A percentile compares a stretch with the other conserved stretches of the same genome.
phyloP scores from a whole-genome alignment of 1,140 invertebrate genomes.

The Pinna nobilis region DNA sequence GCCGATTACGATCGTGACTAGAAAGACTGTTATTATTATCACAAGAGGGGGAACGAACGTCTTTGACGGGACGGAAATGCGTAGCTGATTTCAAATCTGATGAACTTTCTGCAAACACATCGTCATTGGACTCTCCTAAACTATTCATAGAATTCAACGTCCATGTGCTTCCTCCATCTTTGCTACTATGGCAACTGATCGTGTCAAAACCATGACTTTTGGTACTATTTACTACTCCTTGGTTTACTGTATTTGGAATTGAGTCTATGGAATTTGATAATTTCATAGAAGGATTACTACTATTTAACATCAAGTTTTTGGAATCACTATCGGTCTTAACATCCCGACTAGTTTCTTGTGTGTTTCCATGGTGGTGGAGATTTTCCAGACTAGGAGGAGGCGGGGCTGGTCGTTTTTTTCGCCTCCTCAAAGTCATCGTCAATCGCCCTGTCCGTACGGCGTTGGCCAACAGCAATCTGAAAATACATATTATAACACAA shows the following conservation, averaged over 20 bases:
- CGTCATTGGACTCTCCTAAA: constrained; percentile 33
- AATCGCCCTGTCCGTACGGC: constrained; percentile 56
- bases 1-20: neutral
- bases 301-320: neutral
- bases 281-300: neutral
- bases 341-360: neutral
- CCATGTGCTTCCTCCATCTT: constrained; percentile 25
- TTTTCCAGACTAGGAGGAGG: constrained; percentile 33
- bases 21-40: neutral
- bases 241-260: constrained; percentile 2
- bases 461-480: constrained; percentile 53
- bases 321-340: neutral
- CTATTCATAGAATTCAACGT: constrained; percentile 39
- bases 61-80: neutral
- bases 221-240: constrained; percentile 2
- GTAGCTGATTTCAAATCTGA: neutral
- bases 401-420: constrained; percentile 50
- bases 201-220: constrained; percentile 8
- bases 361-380: no score
- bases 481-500: no score
- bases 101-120: constrained; percentile 32
- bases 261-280: constrained; percentile 33
- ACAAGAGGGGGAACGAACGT: neutral
- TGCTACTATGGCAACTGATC: constrained; percentile 13
- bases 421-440: constrained; percentile 56